A percentile compares a stretch with the other conserved stretches of the same genome.
phyloP scores from a whole-genome alignment of 2,797 vertebrate genomes.

The Arnoldichthys spilopterus region DNA sequence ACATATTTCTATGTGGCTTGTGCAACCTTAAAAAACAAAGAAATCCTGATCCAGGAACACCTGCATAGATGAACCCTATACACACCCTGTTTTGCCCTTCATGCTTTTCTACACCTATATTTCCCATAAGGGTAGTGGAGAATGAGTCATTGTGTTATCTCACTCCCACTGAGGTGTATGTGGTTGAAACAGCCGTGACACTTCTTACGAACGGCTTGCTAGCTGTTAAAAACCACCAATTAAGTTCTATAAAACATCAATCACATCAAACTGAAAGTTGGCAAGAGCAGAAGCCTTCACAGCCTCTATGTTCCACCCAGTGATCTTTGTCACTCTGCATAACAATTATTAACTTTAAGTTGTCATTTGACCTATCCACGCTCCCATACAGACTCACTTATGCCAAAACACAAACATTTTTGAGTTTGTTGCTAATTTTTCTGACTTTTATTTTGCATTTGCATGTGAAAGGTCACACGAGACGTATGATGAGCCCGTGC shows the following conservation, averaged over 20 bases:
- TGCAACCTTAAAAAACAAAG: not conserved
- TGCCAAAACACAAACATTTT: no score
- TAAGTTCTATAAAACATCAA: not conserved
- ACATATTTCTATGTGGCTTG: not conserved
- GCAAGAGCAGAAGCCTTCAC: not conserved
- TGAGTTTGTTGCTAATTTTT: no score
- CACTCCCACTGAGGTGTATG: not conserved
- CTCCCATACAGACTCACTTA: not conserved
- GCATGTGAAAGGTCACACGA: no score
- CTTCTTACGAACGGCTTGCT: not conserved
- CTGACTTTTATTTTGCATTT: no score
- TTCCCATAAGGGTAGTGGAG: not conserved
- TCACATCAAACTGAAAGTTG: not conserved
- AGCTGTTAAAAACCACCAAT: not conserved
- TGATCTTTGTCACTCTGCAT: not conserved
- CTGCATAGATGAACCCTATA: not conserved
- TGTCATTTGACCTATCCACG: not conserved
- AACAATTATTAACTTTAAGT: not conserved
- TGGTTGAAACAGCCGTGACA: not conserved
- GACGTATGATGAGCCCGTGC: no score
- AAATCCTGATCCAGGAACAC: slow-evolving; percentile 5
- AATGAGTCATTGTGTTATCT: slow-evolving; percentile 14
- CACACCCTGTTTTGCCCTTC: slow-evolving; percentile 10
- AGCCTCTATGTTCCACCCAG: not conserved
- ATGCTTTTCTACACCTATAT: not conserved